These are phyloP conservation scores for Troides aeacus DNA, from an alignment of 2,888 invertebrate species.

Conservation along the genomic window DNA sequence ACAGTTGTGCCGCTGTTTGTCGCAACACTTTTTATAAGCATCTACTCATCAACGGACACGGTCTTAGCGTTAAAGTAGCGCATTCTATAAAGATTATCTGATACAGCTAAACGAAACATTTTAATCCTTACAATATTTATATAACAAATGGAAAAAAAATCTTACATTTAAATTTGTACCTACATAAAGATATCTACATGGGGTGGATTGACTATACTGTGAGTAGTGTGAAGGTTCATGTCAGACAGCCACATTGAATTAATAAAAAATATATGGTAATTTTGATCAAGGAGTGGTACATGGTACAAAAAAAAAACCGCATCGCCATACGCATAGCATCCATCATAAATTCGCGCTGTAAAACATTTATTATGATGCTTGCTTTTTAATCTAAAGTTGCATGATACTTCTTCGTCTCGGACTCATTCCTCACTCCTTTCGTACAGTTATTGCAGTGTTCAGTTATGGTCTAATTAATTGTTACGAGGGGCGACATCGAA, in stretches of 20 bases:
- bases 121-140: neutral
- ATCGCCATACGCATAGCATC: slow-evolving; percentile 27
- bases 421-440: slow-evolving; percentile 53
- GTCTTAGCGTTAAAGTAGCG: slow-evolving; percentile 10
- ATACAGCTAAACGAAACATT: neutral
- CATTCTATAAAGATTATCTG: slow-evolving; percentile 14
- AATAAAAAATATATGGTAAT: no score
- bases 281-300: neutral
- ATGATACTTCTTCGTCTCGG: slow-evolving; percentile 41
- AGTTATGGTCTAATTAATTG: slow-evolving; percentile 65
- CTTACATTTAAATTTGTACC: neutral
- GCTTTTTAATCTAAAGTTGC: slow-evolving; percentile 56
- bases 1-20: slow-evolving; percentile 33
- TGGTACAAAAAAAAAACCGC: slow-evolving; percentile 14
- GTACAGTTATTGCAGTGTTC: slow-evolving; percentile 51
- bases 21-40: slow-evolving; percentile 42
- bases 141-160: neutral
- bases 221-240: no score
- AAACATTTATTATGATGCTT: slow-evolving; percentile 36
- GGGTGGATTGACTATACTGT: no score
- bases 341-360: slow-evolving; percentile 34
- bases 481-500: slow-evolving; percentile 54
- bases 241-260: no score
- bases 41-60: slow-evolving; percentile 36
- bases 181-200: neutral